Evolutionary conservation across 1,140 invertebrate species (phyloP), one percentile per base, ranked within the genome.

Genomic region (Eulimnadia texana): DNA sequence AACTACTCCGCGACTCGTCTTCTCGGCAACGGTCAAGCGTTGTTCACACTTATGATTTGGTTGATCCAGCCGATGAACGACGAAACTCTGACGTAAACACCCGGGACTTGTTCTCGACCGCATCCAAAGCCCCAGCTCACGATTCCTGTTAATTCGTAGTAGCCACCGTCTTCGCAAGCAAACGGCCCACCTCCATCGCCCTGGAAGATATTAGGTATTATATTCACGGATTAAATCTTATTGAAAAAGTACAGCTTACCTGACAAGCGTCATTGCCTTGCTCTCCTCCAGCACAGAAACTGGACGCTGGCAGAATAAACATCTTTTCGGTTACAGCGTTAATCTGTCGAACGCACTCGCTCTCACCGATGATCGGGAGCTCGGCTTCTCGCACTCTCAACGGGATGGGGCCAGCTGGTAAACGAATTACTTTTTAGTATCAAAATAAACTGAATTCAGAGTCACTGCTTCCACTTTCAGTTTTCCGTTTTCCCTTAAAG

Each of bases 61-160:
- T 94, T 94, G 70, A 95, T 93, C 91, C 91, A 95, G 53, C 90
- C 90, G 64, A 94, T 93, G 73, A 93, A 94, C 3, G 89, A 84
- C 19, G 88, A 90, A 3, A 94, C 90, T 76, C 93, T 93, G 23
- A 93, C 90, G 72, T 94, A 95, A 54, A 95, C 89, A 28, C 90
- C 90, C 16, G 90, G 90, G 16, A 93, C 90, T 71, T 93, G 86
- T 50, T 83, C 76, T 25, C 90, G 76, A 1, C 90, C 90, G 72
- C 90, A 93, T 60, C 90, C 90, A 71, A 94, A 93, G 62, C 91
- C 91, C 88, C 88, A 91, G 1, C 88, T 90, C 0, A 94, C 91
- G 0, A 95, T 74, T 3, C 91, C 91, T 22, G 85, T 91, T 29
- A 95, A 73, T 73, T 94, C 90, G 68, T 85, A 93, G 74, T 90